Base-by-base conservation (phyloP, 1,140 invertebrate genomes). In the Daktulosphaira vitifoliae region DNA sequence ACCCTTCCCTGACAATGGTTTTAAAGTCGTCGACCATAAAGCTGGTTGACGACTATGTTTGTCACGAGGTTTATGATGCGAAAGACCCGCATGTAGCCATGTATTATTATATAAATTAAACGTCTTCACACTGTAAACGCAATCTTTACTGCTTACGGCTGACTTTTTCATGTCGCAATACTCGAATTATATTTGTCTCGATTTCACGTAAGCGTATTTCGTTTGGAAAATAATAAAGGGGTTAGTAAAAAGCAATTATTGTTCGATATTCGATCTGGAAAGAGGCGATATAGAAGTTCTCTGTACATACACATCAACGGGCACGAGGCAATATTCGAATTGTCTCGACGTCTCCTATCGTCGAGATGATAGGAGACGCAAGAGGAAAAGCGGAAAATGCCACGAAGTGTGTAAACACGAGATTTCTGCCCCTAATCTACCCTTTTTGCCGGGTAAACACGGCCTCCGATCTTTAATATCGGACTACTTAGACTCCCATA, bases 401-500 rank as follows among this genome's bases (percentile, higher is more conserved):
- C 39, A 4, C 4, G 11, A 5, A 39, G 56, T n/a, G 39, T 48
- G 56, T 33, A 62, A 62, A 62, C 56, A 62, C 42, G 56, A 62
- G n/a, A 6, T 62, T 48, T 29, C 42, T 39, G 9, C 38, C 42
- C 56, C 42, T 48, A 46, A 62, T 48, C 56, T 48, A 62, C 56
- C 56, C 56, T 25, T 62, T 62, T 62, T 33, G 5, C 39, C 9
- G 23, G 25, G 56, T 33, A 62, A 62, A 62, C 56, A 46, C 26
- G 42, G 56, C 56, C 56, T 48, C 13, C 56, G 23, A 46, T 62
- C 56, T 62, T 62, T 48, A 62, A 62, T 62, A 62, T 62, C 56
- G 42, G 42, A 44, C 56, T 62, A 62, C 56, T 62, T 62, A 62
- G 56, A 48, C 42, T 39, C 8, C 39, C 15, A 23, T n/a, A 15